Base-by-base conservation (phyloP, 1,140 invertebrate species). In the Saccostrea glomerata region DNA sequence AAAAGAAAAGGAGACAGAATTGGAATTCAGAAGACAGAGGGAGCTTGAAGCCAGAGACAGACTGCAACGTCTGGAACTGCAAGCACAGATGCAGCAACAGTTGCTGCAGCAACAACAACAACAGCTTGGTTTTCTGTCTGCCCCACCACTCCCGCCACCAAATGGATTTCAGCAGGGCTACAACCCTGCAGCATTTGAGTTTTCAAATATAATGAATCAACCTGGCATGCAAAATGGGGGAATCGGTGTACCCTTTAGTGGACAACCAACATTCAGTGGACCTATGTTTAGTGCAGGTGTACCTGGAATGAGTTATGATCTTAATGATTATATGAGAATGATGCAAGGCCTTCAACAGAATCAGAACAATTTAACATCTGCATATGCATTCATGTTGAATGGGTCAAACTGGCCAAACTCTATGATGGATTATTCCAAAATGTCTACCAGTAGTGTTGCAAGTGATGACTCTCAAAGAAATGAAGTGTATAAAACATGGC, bases 291-390 rank as follows among this genome's bases (percentile, higher is more conserved):
- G 86, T 70, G 73, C 66, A 30, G 87, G 86, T 66, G 82, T 90
- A 47, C 87, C 91, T 63, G 83, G 73, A 40, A 91, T 92, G 86
- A 83, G 91, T 5, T 91, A 90, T 86, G 91, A 93, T 86, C 66
- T 93, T 30, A 91, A 89, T 84, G 90, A 92, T 30, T 92, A 92
- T 73, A 92, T 92, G 93, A 88, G 90, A 36, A 92, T 92, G 90
- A 87, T 92, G 36, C 90, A 91, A n/a, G 89, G 88, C 13, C 86
- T 92, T 5, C 85, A 89, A 66, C 91, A 90, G 47, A 60, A 54
- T 54, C 60, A 85, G 40, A 54, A n/a, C 9, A 23, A 82, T 47
- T 85, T 89, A 36, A 91, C 91, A 40, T 77, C 70, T 77, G 89
- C 90, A 58, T 91, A 91, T 89, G 88, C 90, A 36, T 90, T 88